Conservation (phyloP, 2,888 invertebrate genomes). For the Muscina levida region DNA sequence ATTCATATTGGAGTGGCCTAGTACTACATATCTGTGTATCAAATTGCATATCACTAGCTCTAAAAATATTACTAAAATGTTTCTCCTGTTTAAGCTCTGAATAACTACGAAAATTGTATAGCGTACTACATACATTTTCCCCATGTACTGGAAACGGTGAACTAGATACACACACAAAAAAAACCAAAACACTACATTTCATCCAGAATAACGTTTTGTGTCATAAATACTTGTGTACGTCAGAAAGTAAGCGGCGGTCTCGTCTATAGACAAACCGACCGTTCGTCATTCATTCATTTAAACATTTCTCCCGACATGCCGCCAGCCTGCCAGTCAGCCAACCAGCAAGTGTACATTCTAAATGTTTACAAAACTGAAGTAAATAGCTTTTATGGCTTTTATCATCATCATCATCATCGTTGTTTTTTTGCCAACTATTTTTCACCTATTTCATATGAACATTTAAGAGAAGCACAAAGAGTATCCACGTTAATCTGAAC, state of each 20-base stretch:
- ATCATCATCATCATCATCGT: no score
- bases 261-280: background rate
- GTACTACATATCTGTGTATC: no score
- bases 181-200: background rate
- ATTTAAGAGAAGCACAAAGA: background rate
- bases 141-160: no score
- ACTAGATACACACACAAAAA: no score
- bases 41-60: no score
- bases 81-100: no score
- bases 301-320: background rate
- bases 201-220: slow-evolving; percentile 23
- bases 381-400: background rate
- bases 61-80: no score
- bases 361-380: slow-evolving; percentile 23
- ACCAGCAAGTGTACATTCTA: slow-evolving; percentile 6
- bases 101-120: no score
- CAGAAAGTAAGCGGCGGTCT: slow-evolving; percentile 6
- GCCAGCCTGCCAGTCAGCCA: no score
- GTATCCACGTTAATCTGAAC: no score
- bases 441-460: slow-evolving; percentile 11
- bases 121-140: no score
- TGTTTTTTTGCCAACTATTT: background rate
- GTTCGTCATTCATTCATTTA: background rate
- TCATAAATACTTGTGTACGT: slow-evolving; percentile 12
- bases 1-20: no score